Evolutionary conservation across 2,113 vertebrate genomes (phyloP).

Genomic region (Marmota monax): DNA sequence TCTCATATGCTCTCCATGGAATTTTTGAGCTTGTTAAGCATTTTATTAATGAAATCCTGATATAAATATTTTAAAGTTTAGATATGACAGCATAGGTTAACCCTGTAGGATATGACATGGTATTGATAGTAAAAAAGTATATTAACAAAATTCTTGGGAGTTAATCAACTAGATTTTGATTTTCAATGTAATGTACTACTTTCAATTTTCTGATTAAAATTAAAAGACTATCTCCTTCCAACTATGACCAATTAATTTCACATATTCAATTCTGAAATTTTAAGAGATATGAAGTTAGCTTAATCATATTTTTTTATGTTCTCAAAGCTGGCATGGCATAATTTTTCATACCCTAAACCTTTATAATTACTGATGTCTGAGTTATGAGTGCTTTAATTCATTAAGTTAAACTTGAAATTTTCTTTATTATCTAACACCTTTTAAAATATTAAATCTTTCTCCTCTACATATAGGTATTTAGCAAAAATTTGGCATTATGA

Average conservation of each 20-base stretch:
- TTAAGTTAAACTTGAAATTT: not conserved
- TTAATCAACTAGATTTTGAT: not conserved
- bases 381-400: not conserved
- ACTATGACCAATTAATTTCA: not conserved
- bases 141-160: not conserved
- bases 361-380: not conserved
- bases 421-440: not conserved
- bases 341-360: not conserved
- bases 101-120: not conserved
- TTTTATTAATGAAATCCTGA: constrained; percentile 16
- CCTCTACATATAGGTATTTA: not conserved
- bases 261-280: not conserved
- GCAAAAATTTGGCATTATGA: not conserved
- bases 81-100: not conserved
- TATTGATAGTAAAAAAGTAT: not conserved
- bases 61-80: constrained; percentile 1
- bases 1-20: not conserved
- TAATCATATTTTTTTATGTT: not conserved
- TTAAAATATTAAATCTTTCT: not conserved
- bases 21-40: not conserved
- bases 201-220: not conserved
- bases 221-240: not conserved
- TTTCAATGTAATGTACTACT: not conserved
- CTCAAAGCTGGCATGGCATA: not conserved
- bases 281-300: not conserved